Conservation (phyloP, 2,888 invertebrate species). For the Emmelina monodactyla region DNA sequence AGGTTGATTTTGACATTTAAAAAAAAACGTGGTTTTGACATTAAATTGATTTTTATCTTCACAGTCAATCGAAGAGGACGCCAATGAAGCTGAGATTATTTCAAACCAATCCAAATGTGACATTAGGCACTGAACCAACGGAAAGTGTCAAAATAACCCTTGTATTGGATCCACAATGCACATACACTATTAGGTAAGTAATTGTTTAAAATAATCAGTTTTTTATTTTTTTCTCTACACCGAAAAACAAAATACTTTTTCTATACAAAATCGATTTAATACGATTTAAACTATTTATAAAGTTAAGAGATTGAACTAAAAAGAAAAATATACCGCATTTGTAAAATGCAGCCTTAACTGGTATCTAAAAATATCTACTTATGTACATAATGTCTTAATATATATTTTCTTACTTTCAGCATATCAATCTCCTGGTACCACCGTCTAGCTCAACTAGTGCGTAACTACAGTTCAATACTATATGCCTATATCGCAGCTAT, state of each 20-base stretch:
- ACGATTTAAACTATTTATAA: no score
- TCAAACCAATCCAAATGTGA: slow-evolving; percentile 52
- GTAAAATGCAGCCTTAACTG: no score
- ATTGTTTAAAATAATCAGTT: no score
- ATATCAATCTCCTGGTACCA: slow-evolving; percentile 66
- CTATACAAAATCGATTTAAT: no score
- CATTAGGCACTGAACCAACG: slow-evolving; percentile 33
- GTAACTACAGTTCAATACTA: slow-evolving; percentile 71
- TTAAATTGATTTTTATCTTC: slow-evolving; percentile 21
- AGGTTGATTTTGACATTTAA: no score
- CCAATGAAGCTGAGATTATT: slow-evolving; percentile 69
- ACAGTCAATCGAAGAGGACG: slow-evolving; percentile 37
- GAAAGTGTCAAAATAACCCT: slow-evolving; percentile 63
- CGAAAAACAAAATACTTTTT: no score
- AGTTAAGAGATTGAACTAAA: no score
- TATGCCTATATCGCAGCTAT: slow-evolving; percentile 73
- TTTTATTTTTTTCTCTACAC: no score
- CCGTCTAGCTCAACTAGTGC: slow-evolving; percentile 69
- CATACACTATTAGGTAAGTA: slow-evolving; percentile 70
- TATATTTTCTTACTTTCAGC: slow-evolving; percentile 36
- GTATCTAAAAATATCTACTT: no score
- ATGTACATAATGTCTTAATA: no score
- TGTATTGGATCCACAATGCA: slow-evolving; percentile 74
- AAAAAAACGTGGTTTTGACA: no score
- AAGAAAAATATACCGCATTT: no score